Evolutionary conservation across 1,140 invertebrate genomes (phyloP).

Genomic region (Dendroctonus valens): DNA sequence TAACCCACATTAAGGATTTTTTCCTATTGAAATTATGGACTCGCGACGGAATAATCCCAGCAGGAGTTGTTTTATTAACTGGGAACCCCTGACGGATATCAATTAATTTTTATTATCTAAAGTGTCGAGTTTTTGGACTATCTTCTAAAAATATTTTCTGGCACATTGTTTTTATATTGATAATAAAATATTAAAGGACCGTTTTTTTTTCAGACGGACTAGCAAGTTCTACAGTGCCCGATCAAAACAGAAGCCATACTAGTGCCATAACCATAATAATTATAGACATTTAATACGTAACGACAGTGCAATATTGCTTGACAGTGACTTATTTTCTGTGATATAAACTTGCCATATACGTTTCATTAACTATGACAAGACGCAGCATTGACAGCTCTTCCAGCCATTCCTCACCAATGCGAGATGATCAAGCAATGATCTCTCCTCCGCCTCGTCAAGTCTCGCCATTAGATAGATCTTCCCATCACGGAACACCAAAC

Average conservation of each 20-base stretch:
- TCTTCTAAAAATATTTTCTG: too few relatives aligned
- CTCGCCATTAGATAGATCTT: slow-evolving; percentile 45
- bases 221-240: slow-evolving; percentile 17
- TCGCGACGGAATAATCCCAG: too few relatives aligned
- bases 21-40: too few relatives aligned
- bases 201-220: slow-evolving; percentile 31
- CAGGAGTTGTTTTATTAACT: too few relatives aligned
- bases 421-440: slow-evolving; percentile 45
- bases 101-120: too few relatives aligned
- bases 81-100: too few relatives aligned
- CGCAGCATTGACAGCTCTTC: slow-evolving; percentile 43
- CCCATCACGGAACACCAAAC: slow-evolving; percentile 52
- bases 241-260: slow-evolving; percentile 40
- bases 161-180: too few relatives aligned
- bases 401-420: slow-evolving; percentile 41
- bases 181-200: neutral
- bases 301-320: slow-evolving; percentile 46
- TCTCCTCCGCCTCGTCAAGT: slow-evolving; percentile 49
- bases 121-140: too few relatives aligned
- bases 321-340: slow-evolving; percentile 45
- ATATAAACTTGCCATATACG: slow-evolving; percentile 42
- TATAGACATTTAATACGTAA: slow-evolving; percentile 41
- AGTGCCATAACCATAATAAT: slow-evolving; percentile 44
- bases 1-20: too few relatives aligned
- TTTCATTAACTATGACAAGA: slow-evolving; percentile 44